Conservation (phyloP, 2,888 invertebrate genomes). For the Trachelus iudaicus region DNA sequence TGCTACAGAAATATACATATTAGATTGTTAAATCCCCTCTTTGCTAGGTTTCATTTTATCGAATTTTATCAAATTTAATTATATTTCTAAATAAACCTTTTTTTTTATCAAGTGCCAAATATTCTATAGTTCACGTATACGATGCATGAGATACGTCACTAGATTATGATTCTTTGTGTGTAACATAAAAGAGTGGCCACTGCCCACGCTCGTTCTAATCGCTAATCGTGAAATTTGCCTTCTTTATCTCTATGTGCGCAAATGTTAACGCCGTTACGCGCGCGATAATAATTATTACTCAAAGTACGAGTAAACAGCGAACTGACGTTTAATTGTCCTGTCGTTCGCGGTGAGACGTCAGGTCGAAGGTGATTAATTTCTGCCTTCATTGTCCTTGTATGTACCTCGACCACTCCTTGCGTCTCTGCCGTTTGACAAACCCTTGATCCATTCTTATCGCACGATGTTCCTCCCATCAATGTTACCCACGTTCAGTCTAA, state of each 20-base stretch:
- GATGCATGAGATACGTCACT: background rate
- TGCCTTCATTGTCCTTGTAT: constrained; percentile 2
- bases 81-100: background rate
- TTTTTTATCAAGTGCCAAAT: background rate
- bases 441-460: background rate
- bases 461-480: background rate
- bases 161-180: background rate
- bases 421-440: background rate
- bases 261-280: background rate
- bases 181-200: background rate
- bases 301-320: background rate
- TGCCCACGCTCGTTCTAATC: background rate
- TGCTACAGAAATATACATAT: background rate
- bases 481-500: background rate
- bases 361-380: background rate
- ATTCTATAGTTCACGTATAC: background rate
- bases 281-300: background rate
- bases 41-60: background rate
- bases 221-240: background rate
- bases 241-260: background rate
- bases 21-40: background rate
- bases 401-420: background rate
- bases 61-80: background rate
- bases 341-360: background rate
- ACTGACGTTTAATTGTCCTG: background rate